Conservation (phyloP, 1,140 invertebrate species). For the Drosophila ficusphila region DNA sequence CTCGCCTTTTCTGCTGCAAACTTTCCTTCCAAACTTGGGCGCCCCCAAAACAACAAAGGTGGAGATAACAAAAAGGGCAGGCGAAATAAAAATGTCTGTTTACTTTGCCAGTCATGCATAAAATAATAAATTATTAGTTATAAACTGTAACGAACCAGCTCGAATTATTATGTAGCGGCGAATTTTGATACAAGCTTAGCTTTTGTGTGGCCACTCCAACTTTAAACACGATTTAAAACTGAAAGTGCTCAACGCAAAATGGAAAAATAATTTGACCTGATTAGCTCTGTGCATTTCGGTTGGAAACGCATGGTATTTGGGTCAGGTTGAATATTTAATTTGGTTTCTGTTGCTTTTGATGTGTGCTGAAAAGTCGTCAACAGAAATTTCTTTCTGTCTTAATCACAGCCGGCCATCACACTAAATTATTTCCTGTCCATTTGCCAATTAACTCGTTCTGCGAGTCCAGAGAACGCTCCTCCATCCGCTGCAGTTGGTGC, state of each 20-base stretch:
- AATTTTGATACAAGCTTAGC: not conserved
- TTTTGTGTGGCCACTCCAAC: not conserved
- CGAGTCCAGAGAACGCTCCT: not conserved
- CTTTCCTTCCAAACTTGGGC: conserved; percentile 56
- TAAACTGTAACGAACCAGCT: conserved; percentile 44
- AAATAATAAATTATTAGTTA: conserved; percentile 82
- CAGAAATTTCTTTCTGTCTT: not conserved
- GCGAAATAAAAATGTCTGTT: conserved; percentile 60
- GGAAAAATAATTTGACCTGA: conserved; percentile 46
- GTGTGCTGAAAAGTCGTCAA: not conserved
- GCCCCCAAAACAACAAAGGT: conserved; percentile 24
- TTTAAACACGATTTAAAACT: conserved; percentile 11
- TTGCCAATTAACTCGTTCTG: conserved; percentile 42
- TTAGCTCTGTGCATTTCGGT: conserved; percentile 27
- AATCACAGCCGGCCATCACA: too few species aligned
- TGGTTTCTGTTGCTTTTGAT: conserved; percentile 9
- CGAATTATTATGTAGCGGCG: conserved; percentile 9
- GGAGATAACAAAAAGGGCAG: conserved; percentile 38
- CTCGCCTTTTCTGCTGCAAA: conserved; percentile 52
- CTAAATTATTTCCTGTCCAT: conserved; percentile 20
- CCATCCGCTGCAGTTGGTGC: conserved; percentile 10
- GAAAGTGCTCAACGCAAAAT: not conserved
- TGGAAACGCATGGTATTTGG: conserved; percentile 32
- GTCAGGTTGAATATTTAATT: conserved; percentile 29
- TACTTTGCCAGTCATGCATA: conserved; percentile 78